Percentiles rank a stretch among this genome's conserved stretches.
Evolutionary conservation across 2,113 vertebrate genomes (phyloP).

Genomic region (Malurus melanocephalus): DNA sequence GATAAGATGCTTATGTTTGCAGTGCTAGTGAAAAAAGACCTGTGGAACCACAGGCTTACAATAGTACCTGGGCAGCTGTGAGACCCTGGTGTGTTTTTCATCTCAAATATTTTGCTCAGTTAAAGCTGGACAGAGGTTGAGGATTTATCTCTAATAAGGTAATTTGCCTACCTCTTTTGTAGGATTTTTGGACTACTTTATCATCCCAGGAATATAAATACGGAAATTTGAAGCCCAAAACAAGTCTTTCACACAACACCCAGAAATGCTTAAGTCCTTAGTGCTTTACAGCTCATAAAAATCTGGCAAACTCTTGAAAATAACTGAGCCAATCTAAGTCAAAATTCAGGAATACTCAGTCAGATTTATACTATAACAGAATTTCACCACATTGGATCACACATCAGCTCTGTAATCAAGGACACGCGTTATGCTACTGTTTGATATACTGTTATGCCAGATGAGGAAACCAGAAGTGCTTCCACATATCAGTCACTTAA

Average conservation of each 20-base stretch:
- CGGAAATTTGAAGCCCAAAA: background rate
- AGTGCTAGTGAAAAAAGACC: background rate
- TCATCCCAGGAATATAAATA: background rate
- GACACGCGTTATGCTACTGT: background rate
- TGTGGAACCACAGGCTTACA: rapidly evolving
- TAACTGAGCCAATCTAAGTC: background rate
- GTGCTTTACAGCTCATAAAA: background rate
- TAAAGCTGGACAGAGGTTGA: background rate
- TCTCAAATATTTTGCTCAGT: background rate
- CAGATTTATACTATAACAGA: background rate
- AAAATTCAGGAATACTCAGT: background rate
- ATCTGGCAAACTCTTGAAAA: background rate
- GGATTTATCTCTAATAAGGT: background rate
- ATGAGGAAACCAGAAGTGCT: background rate
- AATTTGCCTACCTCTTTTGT: background rate
- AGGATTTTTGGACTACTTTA: background rate
- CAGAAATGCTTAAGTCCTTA: background rate
- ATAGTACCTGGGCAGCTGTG: background rate
- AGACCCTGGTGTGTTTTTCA: background rate
- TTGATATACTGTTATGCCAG: background rate
- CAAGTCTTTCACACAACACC: background rate
- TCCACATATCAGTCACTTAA: background rate
- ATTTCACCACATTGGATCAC: background rate
- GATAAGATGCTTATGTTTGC: background rate
- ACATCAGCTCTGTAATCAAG: background rate